A percentile compares a stretch with the other conserved stretches of the same genome.
These are phyloP conservation scores for Periophthalmus modestus DNA, from an alignment of 2,113 vertebrate genomes.

Conservation along the genomic window DNA sequence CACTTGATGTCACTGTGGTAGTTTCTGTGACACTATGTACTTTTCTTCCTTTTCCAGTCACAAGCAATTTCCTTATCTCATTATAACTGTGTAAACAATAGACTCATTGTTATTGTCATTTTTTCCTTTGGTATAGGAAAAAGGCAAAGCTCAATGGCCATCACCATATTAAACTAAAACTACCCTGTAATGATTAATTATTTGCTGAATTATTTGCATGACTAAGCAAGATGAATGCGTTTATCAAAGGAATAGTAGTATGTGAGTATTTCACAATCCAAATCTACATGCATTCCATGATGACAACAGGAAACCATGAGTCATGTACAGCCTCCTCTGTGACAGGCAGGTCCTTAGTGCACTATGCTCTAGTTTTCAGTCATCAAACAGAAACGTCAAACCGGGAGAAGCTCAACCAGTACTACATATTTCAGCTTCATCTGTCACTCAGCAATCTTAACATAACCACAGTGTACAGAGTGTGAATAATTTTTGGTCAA, in stretches of 20 bases:
- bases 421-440: conserved; percentile 2
- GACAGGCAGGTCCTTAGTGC: neutral
- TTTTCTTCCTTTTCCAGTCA: no score
- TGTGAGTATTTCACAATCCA: neutral
- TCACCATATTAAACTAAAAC: neutral
- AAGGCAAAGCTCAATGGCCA: neutral
- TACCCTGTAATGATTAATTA: neutral
- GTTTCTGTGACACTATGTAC: neutral
- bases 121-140: neutral
- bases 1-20: conserved; percentile 51
- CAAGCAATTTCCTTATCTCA: neutral
- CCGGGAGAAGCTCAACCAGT: conserved; percentile 29
- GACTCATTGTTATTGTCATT: neutral
- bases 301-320: conserved; percentile 16
- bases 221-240: neutral
- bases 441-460: conserved; percentile 9
- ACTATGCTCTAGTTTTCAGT: conserved; percentile 31
- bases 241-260: neutral
- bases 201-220: neutral
- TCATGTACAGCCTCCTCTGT: neutral
- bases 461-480: neutral
- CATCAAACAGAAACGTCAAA: conserved; percentile 26
- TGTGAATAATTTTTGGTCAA: neutral
- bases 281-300: neutral
- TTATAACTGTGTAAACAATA: neutral